Conservation (phyloP, 2,888 invertebrate species). For the Synergus itoensis region DNA sequence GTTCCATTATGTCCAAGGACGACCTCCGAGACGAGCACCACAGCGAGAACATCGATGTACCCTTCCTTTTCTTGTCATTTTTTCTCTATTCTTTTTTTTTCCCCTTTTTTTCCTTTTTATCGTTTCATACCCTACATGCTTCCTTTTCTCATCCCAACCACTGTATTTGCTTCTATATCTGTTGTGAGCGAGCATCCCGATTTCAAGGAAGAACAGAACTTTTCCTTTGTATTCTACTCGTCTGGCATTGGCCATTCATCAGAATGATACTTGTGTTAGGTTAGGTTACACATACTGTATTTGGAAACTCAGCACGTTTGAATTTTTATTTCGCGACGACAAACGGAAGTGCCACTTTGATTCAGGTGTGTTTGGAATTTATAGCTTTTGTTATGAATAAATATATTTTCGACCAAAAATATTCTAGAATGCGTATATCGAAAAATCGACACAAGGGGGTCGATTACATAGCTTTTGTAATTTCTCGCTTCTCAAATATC, state of each 20-base stretch:
- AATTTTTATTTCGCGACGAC: not conserved
- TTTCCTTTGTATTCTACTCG: slow-evolving; percentile 3
- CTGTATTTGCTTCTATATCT: not conserved
- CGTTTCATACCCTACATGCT: not conserved
- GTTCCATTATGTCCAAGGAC: slow-evolving; percentile 56
- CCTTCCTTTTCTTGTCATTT: slow-evolving; percentile 17
- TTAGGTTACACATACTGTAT: not conserved
- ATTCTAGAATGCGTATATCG: not conserved
- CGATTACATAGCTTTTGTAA: too few relatives aligned
- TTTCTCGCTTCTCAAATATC: too few relatives aligned
- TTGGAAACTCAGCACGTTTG: not conserved
- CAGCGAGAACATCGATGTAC: slow-evolving; percentile 55
- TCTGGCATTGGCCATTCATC: not conserved
- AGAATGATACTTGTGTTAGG: not conserved
- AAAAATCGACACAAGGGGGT: too few relatives aligned
- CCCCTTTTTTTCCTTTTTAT: not conserved
- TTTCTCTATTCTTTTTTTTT: slow-evolving; percentile 4
- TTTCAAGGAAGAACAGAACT: slow-evolving; percentile 10
- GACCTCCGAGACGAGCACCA: slow-evolving; percentile 50
- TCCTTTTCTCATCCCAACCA: not conserved
- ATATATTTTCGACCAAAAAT: not conserved
- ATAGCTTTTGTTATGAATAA: not conserved
- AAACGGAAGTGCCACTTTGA: not conserved
- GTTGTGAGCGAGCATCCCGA: not conserved
- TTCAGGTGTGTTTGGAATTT: not conserved